These are phyloP conservation scores for Seriola rivoliana DNA, from an alignment of 2,113 vertebrate species.

Conservation along the genomic window DNA sequence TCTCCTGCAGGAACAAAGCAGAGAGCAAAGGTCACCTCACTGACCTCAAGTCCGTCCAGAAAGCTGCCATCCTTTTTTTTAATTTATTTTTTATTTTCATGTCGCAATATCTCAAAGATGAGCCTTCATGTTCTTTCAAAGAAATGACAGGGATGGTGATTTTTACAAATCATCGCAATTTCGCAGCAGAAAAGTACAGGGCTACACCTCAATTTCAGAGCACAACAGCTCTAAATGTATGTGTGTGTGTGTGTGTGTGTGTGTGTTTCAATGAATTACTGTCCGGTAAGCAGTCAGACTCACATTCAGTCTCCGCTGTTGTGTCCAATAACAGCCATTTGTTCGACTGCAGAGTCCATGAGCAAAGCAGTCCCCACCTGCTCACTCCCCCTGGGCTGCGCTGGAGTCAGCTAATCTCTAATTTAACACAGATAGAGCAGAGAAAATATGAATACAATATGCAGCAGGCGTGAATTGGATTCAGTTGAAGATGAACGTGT, in stretches of 20 bases:
- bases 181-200: background rate
- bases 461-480: background rate
- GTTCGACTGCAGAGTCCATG: conserved; percentile 7
- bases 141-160: background rate
- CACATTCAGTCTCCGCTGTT: conserved; percentile 18
- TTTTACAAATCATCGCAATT: conserved; percentile 17
- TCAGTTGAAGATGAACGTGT: background rate
- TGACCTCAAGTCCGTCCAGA: conserved; percentile 10
- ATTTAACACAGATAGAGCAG: background rate
- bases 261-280: conserved; percentile 11
- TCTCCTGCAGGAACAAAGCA: conserved; percentile 3
- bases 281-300: background rate
- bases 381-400: background rate
- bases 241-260: background rate
- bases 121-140: background rate
- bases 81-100: too few relatives aligned
- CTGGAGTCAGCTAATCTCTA: conserved; percentile 38
- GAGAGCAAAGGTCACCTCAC: conserved; percentile 32
- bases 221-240: background rate
- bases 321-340: conserved; percentile 24
- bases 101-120: background rate
- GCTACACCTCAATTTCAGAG: conserved; percentile 7
- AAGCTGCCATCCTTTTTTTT: background rate
- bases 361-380: conserved; percentile 27
- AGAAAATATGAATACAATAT: conserved; percentile 9